Percentiles rank a stretch among this genome's conserved stretches.
phyloP scores from a whole-genome alignment of 1,140 invertebrate species.

The Lepidurus arcticus region DNA sequence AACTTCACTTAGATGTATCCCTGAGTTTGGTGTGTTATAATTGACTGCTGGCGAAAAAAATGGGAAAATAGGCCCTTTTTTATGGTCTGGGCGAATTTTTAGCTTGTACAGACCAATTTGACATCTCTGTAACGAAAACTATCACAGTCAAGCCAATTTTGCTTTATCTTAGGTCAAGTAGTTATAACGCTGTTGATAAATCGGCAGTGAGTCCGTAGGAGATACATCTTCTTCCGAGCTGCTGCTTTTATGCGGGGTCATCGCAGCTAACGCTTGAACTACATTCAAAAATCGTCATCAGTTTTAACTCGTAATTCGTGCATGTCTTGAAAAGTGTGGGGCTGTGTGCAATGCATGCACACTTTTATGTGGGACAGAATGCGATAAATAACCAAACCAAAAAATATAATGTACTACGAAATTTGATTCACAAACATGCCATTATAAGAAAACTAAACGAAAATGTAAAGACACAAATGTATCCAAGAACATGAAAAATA shows the following conservation, averaged over 20 bases:
- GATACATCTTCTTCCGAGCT: slow-evolving; percentile 37
- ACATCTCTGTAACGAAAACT: background rate
- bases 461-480: slow-evolving; percentile 24
- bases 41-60: background rate
- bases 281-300: background rate
- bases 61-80: background rate
- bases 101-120: background rate
- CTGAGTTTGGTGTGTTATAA: slow-evolving; percentile 14
- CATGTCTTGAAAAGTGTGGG: background rate
- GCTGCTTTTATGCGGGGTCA: slow-evolving; percentile 27
- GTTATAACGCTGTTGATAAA: slow-evolving; percentile 39
- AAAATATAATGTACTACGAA: slow-evolving; percentile 5
- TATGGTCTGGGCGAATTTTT: background rate
- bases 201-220: slow-evolving; percentile 37
- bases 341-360: slow-evolving; percentile 23
- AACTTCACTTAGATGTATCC: background rate
- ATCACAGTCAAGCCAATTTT: background rate
- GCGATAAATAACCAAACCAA: slow-evolving; percentile 22
- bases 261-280: slow-evolving; percentile 33
- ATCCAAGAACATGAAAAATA: slow-evolving; percentile 29
- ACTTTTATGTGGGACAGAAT: no score
- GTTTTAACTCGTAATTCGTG: background rate
- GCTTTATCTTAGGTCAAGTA: slow-evolving; percentile 34
- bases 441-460: slow-evolving; percentile 21
- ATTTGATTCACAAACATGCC: slow-evolving; percentile 24